phyloP scores from a whole-genome alignment of 64 coral and sea anemone genomes.

The Montipora cactus region DNA sequence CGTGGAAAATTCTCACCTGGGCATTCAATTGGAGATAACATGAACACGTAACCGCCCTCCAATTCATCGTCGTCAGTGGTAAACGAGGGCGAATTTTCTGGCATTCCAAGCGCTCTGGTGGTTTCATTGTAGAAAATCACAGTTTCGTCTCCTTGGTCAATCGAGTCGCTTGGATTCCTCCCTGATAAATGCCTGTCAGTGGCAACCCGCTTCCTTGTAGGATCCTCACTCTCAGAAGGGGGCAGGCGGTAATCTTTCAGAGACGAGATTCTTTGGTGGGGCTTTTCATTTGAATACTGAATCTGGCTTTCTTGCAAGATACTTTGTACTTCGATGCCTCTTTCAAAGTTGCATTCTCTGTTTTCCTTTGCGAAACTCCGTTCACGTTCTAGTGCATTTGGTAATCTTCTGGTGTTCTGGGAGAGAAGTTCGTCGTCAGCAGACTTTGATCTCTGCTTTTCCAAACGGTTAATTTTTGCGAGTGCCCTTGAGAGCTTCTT shows the following conservation, averaged over 20 bases:
- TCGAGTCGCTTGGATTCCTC: not conserved
- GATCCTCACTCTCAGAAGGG: not conserved
- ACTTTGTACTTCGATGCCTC: not conserved
- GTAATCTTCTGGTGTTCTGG: not conserved
- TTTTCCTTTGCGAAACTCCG: not conserved
- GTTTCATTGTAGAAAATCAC: not conserved
- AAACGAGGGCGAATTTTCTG: not conserved
- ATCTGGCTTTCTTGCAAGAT: not conserved
- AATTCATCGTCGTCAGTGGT: not conserved
- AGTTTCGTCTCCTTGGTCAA: not conserved
- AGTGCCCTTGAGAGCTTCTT: slow-evolving; percentile 15
- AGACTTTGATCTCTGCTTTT: not conserved
- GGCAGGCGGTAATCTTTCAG: not conserved
- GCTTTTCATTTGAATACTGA: not conserved
- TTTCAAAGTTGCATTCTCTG: not conserved
- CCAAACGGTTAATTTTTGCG: not conserved
- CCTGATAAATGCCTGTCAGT: not conserved
- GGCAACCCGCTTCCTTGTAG: not conserved
- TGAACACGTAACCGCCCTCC: not conserved
- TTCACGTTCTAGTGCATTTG: not conserved
- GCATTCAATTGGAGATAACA: no score
- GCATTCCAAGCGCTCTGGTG: not conserved
- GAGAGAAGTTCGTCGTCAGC: not conserved
- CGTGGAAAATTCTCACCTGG: not conserved
- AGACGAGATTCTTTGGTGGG: not conserved